These are phyloP conservation scores for Chaenogobius annularis DNA, from an alignment of 2,113 vertebrate genomes.

Conservation along the genomic window DNA sequence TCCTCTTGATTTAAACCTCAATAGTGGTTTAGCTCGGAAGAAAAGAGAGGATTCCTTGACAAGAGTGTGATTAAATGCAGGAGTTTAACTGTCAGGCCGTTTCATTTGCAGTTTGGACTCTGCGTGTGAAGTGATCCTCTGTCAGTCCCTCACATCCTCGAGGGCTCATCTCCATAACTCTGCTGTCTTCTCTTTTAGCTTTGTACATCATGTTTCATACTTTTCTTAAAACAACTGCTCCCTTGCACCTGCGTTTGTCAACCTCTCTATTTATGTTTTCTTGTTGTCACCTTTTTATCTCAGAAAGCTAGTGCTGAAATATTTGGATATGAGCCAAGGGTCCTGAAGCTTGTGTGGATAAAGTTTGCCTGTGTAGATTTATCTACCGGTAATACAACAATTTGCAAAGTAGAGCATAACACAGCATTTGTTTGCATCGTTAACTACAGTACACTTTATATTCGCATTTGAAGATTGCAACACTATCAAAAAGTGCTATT, in stretches of 20 bases:
- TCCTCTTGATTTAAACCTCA: constrained; percentile 1
- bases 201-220: neutral
- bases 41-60: constrained; percentile 7
- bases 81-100: neutral
- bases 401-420: neutral
- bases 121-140: constrained; percentile 23
- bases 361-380: neutral
- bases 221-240: neutral
- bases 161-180: neutral
- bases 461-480: too few relatives aligned
- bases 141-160: constrained; percentile 14
- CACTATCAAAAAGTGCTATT: neutral
- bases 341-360: neutral
- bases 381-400: neutral
- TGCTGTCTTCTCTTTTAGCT: neutral
- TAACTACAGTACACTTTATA: neutral
- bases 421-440: neutral
- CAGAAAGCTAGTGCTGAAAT: neutral
- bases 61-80: constrained; percentile 8
- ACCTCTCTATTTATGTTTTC: too few relatives aligned
- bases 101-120: constrained; percentile 16
- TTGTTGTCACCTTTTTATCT: neutral
- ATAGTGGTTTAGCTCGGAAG: constrained; percentile 2
- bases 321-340: neutral
- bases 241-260: neutral